Percentiles rank a stretch among this genome's conserved stretches.
Evolutionary conservation across 2,113 vertebrate genomes (phyloP).

Genomic region (Sclerurus mexicanus): DNA sequence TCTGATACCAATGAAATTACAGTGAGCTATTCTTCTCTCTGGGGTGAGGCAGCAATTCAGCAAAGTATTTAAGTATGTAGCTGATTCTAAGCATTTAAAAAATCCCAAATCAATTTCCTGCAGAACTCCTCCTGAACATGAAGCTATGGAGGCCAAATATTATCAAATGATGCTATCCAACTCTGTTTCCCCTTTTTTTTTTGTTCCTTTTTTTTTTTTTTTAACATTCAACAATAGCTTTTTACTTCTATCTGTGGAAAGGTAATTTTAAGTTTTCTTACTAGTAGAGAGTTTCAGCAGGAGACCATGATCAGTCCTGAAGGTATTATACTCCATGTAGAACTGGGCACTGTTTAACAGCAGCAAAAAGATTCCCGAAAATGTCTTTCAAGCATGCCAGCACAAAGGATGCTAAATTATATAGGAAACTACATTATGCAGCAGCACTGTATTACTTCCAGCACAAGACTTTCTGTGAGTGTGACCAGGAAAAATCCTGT

Average conservation of each 20-base stretch:
- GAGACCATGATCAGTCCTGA: neutral
- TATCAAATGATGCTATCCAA: neutral
- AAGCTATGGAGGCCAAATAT: neutral
- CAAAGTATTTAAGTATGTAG: neutral
- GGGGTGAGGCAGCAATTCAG: neutral
- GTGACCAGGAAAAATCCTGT: neutral
- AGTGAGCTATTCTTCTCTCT: neutral
- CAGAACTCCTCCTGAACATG: neutral
- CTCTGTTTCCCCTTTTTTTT: neutral
- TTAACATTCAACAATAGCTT: neutral
- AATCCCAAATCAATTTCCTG: neutral
- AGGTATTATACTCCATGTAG: neutral
- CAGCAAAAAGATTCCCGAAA: neutral
- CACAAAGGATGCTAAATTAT: neutral
- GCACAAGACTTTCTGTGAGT: neutral
- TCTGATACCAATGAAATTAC: neutral
- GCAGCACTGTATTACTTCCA: neutral
- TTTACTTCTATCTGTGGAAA: neutral
- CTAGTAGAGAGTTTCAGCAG: neutral
- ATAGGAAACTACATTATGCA: neutral
- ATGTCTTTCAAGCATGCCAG: neutral
- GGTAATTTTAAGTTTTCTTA: neutral
- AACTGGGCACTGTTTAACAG: neutral
- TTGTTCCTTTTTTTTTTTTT: accelerated
- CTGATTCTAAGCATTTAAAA: constrained; percentile 15